phyloP scores from a whole-genome alignment of 2,113 vertebrate genomes.

The Gymnobelideus leadbeateri region DNA sequence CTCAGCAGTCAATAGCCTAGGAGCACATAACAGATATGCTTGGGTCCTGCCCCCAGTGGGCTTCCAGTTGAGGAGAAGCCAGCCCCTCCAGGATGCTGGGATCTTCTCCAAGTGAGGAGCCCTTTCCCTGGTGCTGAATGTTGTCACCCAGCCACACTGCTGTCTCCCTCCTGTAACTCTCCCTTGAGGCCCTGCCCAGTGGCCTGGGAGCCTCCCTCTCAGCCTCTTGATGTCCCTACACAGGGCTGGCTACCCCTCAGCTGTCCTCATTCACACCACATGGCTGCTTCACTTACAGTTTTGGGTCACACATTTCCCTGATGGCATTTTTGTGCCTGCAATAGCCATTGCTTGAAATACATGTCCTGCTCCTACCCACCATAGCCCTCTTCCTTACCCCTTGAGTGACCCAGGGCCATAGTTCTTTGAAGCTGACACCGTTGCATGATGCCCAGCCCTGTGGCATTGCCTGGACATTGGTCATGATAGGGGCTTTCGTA shows the following conservation, averaged over 20 bases:
- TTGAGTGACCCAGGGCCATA: neutral
- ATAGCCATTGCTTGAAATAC: neutral
- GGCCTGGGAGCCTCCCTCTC: neutral
- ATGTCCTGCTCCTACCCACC: neutral
- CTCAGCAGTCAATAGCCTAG: neutral
- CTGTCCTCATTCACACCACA: neutral
- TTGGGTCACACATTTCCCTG: neutral
- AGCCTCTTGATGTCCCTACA: neutral
- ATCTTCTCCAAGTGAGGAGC: neutral
- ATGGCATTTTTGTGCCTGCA: neutral
- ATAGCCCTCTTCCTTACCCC: neutral
- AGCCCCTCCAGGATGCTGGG: neutral
- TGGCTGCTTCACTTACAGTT: no score
- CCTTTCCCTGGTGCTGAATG: neutral
- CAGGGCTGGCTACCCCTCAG: neutral
- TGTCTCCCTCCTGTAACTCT: neutral
- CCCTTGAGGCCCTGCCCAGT: neutral
- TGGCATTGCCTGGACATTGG: neutral
- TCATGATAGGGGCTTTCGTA: neutral
- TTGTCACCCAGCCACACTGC: no score
- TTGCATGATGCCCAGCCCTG: neutral
- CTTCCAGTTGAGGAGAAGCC: neutral
- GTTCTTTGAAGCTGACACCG: neutral
- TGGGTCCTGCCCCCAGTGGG: neutral
- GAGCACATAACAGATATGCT: neutral